These are phyloP conservation scores for Sprattus sprattus DNA, from an alignment of 2,113 vertebrate genomes.

Conservation along the genomic window DNA sequence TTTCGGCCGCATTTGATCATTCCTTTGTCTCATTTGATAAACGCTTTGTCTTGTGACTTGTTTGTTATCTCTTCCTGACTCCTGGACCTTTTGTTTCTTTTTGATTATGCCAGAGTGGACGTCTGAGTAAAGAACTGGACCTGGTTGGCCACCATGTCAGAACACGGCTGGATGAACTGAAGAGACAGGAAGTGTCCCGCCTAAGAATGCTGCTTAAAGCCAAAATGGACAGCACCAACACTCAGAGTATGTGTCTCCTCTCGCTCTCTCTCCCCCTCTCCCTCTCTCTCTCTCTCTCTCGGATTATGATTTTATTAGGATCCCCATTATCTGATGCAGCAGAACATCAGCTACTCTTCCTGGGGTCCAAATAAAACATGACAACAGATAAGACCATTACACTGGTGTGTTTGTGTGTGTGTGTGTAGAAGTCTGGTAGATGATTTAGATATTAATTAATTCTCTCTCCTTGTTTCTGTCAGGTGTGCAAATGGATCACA, in stretches of 20 bases:
- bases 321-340: too few relatives aligned
- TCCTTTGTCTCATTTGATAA: not conserved
- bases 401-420: not conserved
- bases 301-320: too few relatives aligned
- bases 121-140: conserved; percentile 87
- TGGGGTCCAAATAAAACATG: too few relatives aligned
- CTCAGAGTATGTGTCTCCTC: conserved; percentile 71
- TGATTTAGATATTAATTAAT: not conserved
- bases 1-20: not conserved
- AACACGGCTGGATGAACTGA: conserved; percentile 87
- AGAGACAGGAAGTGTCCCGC: conserved; percentile 87
- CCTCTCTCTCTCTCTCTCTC: not conserved
- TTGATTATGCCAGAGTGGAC: conserved; percentile 73
- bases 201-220: conserved; percentile 89
- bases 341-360: too few relatives aligned
- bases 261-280: not conserved
- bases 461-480: not conserved
- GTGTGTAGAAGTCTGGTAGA: not conserved
- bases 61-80: not conserved
- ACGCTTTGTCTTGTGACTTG: not conserved
- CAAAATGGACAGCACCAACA: conserved; percentile 84
- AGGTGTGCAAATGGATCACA: conserved; percentile 86
- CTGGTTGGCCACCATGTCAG: conserved; percentile 86
- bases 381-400: too few relatives aligned
- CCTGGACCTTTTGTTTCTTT: not conserved